Evolutionary conservation across 2,888 invertebrate genomes (phyloP), one percentile per base, ranked within the genome.

Genomic region (Leptopilina myrica): DNA sequence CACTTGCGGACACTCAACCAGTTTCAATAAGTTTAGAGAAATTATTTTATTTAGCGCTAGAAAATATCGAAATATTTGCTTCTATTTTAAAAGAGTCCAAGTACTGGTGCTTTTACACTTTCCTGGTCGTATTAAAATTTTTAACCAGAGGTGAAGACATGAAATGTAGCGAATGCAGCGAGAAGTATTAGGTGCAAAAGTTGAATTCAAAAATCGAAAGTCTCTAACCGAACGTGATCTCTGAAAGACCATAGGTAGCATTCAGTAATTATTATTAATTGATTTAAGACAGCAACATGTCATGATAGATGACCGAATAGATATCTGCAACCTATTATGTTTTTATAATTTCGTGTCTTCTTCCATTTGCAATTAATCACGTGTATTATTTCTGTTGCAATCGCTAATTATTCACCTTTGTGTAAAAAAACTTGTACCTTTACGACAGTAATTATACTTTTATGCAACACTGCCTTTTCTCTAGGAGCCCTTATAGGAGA

Each of bases 281-380:
- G 56, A 73, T 56, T 26, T 56, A 11, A 56, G 56, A 15, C n/a
- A 56, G 33, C n/a, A 8, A 5, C 26, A 56, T 53, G 33, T 73
- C 56, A 40, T 33, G 9, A n/a, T 20, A 53, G 65, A 14, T 46
- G 46, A 15, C 5, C 46, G 33, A 11, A 15, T 66, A 1, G 46
- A 46, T 20, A 66, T 53, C 26, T n/a, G 53, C 33, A 49, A 73
- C 73, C 56, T 73, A 69, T 69, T 69, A 53, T 46, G 8, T 62
- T 53, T 69, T 53, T 73, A 8, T 56, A 73, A 73, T 26, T 73
- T 73, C 56, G 33, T 73, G 33, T 73, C 56, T 73, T 53, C 33
- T 73, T 73, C 73, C 9, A 33, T 73, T 73, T 73, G 33, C 26
- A 73, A 73, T 73, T 73, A 73, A 73, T 73, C 53, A 12, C n/a